Percentiles rank a stretch among this genome's conserved stretches.
phyloP scores from a whole-genome alignment of 2,797 vertebrate genomes.

The Otolemur crassicaudatus region DNA sequence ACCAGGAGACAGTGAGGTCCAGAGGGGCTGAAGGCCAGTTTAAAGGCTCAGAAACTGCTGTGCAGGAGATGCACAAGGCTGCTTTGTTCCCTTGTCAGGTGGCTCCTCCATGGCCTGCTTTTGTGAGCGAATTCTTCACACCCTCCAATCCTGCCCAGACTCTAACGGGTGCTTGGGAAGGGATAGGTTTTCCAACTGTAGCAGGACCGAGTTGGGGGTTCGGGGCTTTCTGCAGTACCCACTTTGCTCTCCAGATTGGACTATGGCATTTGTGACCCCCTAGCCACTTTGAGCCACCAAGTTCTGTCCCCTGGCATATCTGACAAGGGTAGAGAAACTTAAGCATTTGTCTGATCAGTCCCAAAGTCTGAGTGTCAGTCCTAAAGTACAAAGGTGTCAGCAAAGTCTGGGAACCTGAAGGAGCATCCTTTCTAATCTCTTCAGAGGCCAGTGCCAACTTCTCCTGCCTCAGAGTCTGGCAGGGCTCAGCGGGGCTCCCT shows the following conservation, averaged over 20 bases:
- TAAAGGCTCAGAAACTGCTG: rapidly evolving
- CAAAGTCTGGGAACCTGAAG: rapidly evolving
- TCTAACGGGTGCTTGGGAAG: not conserved
- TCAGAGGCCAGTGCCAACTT: rapidly evolving
- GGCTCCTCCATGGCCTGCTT: rapidly evolving
- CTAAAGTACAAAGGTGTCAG: not conserved
- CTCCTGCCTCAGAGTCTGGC: not conserved
- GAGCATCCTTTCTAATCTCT: not conserved
- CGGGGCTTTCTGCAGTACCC: not conserved
- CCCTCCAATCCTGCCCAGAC: rapidly evolving
- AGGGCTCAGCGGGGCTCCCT: not conserved
- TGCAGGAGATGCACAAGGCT: rapidly evolving
- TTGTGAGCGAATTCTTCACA: rapidly evolving
- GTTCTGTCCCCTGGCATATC: not conserved
- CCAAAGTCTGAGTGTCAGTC: not conserved
- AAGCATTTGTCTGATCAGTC: not conserved
- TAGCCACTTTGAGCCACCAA: rapidly evolving
- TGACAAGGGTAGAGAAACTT: not conserved
- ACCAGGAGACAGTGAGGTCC: not conserved
- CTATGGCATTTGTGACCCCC: not conserved
- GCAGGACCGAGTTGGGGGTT: not conserved
- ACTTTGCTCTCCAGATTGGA: not conserved
- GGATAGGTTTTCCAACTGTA: rapidly evolving
- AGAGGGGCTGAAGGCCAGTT: rapidly evolving
- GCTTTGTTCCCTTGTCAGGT: rapidly evolving